Evolutionary conservation across 2,113 vertebrate species (phyloP), one percentile per base, ranked within the genome.

Genomic region (Ovibos moschatus): DNA sequence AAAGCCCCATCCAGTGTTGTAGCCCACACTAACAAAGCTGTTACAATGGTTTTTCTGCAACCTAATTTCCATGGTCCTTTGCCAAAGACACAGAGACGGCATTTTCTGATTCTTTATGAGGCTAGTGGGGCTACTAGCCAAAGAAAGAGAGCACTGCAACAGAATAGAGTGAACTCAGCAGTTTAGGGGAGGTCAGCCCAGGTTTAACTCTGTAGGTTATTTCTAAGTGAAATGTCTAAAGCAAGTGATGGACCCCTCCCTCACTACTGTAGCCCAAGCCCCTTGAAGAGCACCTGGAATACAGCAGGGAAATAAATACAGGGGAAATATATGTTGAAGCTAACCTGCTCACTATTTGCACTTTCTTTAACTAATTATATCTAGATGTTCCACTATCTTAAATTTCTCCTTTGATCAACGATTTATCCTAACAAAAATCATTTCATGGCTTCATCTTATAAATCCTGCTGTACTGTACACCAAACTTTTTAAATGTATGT

Each of bases 31-130:
- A 74, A 58, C 21, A 43, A 10, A 30, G 36, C 19, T 1, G 2
- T 53, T 50, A 19, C 71, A 79, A 19, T 13, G 47, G 17, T 19
- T 93, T 95, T 83, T 64, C 93, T 36, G 40, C 45, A 43, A 85
- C 13, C 33, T 36, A 4, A 78, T 67, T 87, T 91, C 84, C 60
- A 87, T 86, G 36, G 78, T 53, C 91, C 62, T 76, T 50, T 43
- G 45, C 95, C 57, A 92, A 95, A 82, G 79, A 50, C 1, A 4
- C 89, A 71, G 0, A 7, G 28, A 57, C 19, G 15, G 23, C 74
- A 55, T 79, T 81, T 97, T 89, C 97, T 85, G 62, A 88, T 81
- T 90, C 79, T 55, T 91, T 89, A 60, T 40, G 25, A 91, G 47
- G 78, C 30, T 23, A 43, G 15, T 28, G 30, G 67, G 47, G 30